Conservation (phyloP, 2,113 vertebrate species). For the Mobula hypostoma region DNA sequence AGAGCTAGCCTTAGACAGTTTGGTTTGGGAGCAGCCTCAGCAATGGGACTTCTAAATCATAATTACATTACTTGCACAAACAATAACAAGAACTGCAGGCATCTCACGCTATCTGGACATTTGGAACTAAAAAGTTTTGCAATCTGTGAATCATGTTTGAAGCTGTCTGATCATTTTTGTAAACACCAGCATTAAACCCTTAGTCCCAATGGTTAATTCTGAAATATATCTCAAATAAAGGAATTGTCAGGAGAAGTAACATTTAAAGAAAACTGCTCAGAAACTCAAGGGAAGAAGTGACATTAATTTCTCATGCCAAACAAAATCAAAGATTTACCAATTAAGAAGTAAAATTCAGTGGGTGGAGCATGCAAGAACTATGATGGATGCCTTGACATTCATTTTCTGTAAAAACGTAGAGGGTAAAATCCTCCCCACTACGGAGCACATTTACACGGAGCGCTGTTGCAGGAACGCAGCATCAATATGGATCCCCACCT, state of each 20-base stretch:
- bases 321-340: not conserved
- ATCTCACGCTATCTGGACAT: slow-evolving; percentile 30
- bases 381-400: not conserved
- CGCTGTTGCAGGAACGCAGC: too few relatives aligned
- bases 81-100: slow-evolving; percentile 21
- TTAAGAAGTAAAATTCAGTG: not conserved
- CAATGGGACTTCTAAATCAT: slow-evolving; percentile 8
- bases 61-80: slow-evolving; percentile 26
- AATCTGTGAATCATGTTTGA: slow-evolving; percentile 17
- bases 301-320: not conserved
- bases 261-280: not conserved
- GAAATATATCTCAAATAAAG: not conserved
- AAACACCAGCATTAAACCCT: not conserved
- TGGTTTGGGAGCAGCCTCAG: slow-evolving; percentile 6
- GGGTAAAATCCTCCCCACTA: too few relatives aligned
- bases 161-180: not conserved
- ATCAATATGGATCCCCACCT: too few relatives aligned
- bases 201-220: not conserved
- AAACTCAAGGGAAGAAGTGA: not conserved
- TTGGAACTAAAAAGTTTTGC: not conserved
- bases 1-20: not conserved
- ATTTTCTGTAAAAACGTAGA: not conserved
- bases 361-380: not conserved
- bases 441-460: too few relatives aligned
- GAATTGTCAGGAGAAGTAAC: not conserved